These are phyloP conservation scores for Myotis brandtii DNA, from an alignment of 2,113 vertebrate genomes.

Conservation along the genomic window DNA sequence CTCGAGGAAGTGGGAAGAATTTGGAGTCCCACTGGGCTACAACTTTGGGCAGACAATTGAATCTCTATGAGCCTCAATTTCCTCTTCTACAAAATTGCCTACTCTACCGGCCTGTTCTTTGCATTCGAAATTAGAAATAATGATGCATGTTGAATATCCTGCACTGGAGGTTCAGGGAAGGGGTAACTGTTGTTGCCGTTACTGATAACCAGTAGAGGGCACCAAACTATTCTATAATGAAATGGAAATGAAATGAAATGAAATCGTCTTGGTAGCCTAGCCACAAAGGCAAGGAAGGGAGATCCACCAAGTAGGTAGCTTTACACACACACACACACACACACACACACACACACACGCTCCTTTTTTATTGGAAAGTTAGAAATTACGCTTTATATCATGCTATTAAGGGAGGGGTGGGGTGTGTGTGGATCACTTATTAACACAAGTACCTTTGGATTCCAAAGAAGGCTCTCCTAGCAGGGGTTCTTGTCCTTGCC, in stretches of 20 bases:
- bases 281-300: neutral
- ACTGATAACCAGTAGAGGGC: conserved; percentile 64
- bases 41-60: neutral
- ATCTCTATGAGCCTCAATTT: neutral
- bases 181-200: neutral
- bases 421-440: neutral
- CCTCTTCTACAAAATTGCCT: neutral
- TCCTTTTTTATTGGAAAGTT: neutral
- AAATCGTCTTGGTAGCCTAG: accelerated
- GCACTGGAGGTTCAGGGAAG: accelerated
- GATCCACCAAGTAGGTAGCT: neutral
- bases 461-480: neutral
- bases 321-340: neutral
- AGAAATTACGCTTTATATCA: neutral
- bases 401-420: neutral
- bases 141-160: accelerated
- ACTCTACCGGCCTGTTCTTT: neutral
- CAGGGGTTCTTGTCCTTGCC: neutral
- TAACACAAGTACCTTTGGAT: neutral
- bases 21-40: neutral
- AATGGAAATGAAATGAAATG: neutral
- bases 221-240: conserved; percentile 55
- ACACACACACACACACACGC: neutral
- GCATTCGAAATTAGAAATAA: neutral
- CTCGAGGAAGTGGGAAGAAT: neutral